Percentiles rank a stretch among this genome's conserved stretches.
phyloP scores from a whole-genome alignment of 37 sponge, comb jelly and placozoan species.

The Axinella damicornis region DNA sequence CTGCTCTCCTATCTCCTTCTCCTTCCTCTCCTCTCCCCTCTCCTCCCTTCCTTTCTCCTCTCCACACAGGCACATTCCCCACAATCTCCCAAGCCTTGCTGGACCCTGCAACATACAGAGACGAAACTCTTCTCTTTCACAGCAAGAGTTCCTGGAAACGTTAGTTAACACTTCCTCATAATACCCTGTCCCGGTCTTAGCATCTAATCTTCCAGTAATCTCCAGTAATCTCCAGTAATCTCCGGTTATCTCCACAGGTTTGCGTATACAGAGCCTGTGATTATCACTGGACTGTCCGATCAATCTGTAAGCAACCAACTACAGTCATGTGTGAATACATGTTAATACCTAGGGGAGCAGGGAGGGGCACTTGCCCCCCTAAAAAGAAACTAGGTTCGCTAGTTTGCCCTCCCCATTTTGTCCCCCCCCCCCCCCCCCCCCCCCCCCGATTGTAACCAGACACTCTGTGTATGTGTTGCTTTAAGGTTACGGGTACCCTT shows the following conservation, averaged over 20 bases:
- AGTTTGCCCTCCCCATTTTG: no score
- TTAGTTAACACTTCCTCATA: not conserved
- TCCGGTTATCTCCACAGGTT: conserved; percentile 37
- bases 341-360: no score
- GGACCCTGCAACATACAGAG: conserved; percentile 74
- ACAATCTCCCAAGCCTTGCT: conserved; percentile 44
- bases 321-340: not conserved
- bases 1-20: no score
- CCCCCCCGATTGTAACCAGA: no score
- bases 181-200: not conserved
- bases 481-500: no score
- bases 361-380: no score
- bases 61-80: conserved; percentile 40
- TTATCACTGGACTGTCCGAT: conserved; percentile 56
- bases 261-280: conserved; percentile 65
- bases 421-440: no score
- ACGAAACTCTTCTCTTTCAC: conserved; percentile 29
- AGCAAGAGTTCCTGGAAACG: conserved; percentile 37
- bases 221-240: not conserved
- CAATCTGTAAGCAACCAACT: conserved; percentile 49
- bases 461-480: no score
- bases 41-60: not conserved
- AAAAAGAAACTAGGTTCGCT: no score
- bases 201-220: no score
- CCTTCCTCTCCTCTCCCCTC: no score